A percentile compares a stretch with the other conserved stretches of the same genome.
phyloP scores from a whole-genome alignment of 2,797 vertebrate genomes.

The Rhynchonycteris naso region DNA sequence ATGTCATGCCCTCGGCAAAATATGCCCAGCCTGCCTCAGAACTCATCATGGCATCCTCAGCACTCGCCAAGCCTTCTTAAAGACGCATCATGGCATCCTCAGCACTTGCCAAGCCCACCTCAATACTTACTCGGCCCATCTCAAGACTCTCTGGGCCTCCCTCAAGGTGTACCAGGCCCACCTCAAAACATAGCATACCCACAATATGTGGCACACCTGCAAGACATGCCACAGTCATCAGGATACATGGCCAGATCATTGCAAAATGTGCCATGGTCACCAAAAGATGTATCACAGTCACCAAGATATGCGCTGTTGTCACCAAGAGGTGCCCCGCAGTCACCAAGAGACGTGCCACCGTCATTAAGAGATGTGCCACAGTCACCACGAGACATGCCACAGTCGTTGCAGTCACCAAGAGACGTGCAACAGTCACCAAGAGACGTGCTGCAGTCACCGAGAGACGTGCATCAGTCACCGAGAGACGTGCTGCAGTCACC shows the following conservation, averaged over 20 bases:
- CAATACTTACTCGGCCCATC: constrained; percentile 18
- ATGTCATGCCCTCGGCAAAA: neutral
- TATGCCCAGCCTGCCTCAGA: neutral
- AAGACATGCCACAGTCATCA: neutral
- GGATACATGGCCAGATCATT: neutral
- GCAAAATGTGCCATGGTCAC: no score
- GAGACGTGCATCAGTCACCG: neutral
- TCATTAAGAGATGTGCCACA: neutral
- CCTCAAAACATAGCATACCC: neutral
- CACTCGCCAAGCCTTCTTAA: neutral
- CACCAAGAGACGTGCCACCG: neutral
- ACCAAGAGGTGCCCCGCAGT: neutral
- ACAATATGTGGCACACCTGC: constrained; percentile 5
- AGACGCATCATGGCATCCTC: neutral
- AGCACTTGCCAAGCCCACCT: neutral
- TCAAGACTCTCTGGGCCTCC: constrained; percentile 48
- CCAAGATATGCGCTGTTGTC: neutral
- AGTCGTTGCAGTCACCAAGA: neutral
- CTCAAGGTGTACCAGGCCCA: constrained; percentile 50
- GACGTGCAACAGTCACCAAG: accelerated
- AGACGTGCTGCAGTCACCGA: neutral
- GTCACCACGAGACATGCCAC: neutral
- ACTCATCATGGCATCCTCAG: neutral
- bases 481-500: accelerated
- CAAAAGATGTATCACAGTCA: neutral